A percentile compares a stretch with the other conserved stretches of the same genome.
Evolutionary conservation across 1,140 invertebrate genomes (phyloP).

Genomic region (Psilanteris sp.): DNA sequence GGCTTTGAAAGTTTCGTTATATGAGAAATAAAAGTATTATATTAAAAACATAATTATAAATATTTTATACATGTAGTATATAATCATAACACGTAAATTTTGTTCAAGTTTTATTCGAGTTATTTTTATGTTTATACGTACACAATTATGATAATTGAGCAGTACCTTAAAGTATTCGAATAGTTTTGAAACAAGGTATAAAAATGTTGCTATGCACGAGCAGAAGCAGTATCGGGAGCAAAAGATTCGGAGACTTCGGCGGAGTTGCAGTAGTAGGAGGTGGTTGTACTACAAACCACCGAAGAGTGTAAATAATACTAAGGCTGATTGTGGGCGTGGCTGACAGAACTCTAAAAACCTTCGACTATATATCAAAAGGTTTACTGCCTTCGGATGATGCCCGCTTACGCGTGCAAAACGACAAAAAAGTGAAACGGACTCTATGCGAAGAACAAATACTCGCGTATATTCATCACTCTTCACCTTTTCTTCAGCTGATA

Average conservation of each 20-base stretch:
- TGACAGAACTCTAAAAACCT: slow-evolving; percentile 81
- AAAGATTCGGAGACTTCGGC: slow-evolving; percentile 10
- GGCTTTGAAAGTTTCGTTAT: too few relatives aligned
- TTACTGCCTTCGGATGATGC: slow-evolving; percentile 79
- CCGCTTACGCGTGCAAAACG: slow-evolving; percentile 60
- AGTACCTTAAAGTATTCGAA: too few relatives aligned
- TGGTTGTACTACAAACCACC: slow-evolving; percentile 69
- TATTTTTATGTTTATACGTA: too few relatives aligned
- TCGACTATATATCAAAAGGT: slow-evolving; percentile 81
- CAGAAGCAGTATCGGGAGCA: slow-evolving; percentile 29
- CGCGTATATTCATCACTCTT: slow-evolving; percentile 59
- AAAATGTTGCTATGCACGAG: neutral
- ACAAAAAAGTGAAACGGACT: slow-evolving; percentile 38
- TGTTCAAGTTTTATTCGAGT: too few relatives aligned
- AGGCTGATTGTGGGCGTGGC: slow-evolving; percentile 81
- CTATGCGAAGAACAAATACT: slow-evolving; percentile 70
- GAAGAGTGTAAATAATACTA: slow-evolving; percentile 80
- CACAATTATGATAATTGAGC: too few relatives aligned
- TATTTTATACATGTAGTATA: too few relatives aligned
- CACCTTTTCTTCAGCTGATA: slow-evolving; percentile 57
- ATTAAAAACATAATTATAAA: too few relatives aligned
- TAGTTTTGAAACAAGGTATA: neutral
- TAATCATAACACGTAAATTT: too few relatives aligned
- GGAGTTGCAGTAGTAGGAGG: slow-evolving; percentile 46
- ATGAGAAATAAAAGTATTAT: too few relatives aligned